These are phyloP conservation scores for Julus scanicus DNA, from an alignment of 2,888 invertebrate species.

Conservation along the genomic window DNA sequence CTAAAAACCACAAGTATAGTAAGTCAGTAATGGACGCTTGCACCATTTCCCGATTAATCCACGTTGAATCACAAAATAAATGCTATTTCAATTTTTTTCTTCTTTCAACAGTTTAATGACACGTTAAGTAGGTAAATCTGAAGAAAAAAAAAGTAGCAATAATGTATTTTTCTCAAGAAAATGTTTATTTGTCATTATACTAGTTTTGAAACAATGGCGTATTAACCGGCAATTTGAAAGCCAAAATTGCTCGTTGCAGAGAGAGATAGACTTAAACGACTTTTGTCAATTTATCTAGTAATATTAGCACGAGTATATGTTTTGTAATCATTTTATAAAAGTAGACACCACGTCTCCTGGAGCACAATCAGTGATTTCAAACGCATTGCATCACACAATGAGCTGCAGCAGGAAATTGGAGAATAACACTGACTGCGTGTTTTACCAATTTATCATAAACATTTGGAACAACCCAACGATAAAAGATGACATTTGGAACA, in stretches of 20 bases:
- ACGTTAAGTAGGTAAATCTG: neutral
- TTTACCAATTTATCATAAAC: conserved; percentile 39
- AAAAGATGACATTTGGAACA: conserved; percentile 30
- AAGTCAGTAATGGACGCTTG: neutral
- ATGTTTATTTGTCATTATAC: neutral
- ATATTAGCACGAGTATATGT: neutral
- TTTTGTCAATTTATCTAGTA: neutral
- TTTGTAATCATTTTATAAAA: neutral
- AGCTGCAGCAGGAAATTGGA: conserved; percentile 2
- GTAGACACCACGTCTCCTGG: neutral
- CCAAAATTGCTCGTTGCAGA: too few species aligned
- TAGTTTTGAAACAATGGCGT: neutral
- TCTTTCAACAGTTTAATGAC: neutral
- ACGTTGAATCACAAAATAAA: neutral
- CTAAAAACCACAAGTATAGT: neutral
- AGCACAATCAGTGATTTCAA: neutral
- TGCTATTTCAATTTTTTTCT: neutral
- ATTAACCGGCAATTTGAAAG: neutral
- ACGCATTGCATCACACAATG: neutral
- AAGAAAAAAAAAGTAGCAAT: neutral
- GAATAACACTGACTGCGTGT: conserved; percentile 23
- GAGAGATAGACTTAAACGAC: neutral
- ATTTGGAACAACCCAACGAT: conserved; percentile 32
- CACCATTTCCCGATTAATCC: neutral
- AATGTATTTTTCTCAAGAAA: neutral